phyloP scores from a whole-genome alignment of 2,888 invertebrate genomes.

The Gymnocheta viridis region DNA sequence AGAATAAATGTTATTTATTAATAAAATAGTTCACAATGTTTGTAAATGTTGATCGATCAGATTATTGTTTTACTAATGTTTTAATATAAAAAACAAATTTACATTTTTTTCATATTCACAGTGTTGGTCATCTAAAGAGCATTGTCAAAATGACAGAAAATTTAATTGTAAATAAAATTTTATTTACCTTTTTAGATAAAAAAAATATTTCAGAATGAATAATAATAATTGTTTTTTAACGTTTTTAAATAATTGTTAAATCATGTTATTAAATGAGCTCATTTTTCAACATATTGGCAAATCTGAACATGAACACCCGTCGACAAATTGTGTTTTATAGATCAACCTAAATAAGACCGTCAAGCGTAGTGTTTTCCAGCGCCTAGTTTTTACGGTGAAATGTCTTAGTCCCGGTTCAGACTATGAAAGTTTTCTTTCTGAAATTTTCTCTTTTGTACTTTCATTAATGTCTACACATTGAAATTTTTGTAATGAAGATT shows the following conservation, averaged over 20 bases:
- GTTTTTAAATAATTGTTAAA: background rate
- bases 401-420: too few species aligned
- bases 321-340: background rate
- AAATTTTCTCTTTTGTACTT: too few species aligned
- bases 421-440: too few species aligned
- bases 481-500: too few species aligned
- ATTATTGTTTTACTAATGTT: background rate
- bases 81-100: background rate
- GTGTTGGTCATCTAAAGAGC: conserved; percentile 38
- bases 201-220: background rate
- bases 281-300: too few species aligned
- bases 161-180: background rate
- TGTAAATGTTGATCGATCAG: conserved; percentile 3
- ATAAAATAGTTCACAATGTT: conserved; percentile 22
- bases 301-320: too few species aligned
- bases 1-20: background rate
- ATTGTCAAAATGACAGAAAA: background rate
- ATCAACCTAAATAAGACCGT: too few species aligned
- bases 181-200: background rate
- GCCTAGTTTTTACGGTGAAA: too few species aligned
- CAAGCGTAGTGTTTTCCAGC: too few species aligned
- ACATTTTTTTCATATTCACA: conserved; percentile 48
- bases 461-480: too few species aligned
- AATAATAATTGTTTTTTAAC: background rate
- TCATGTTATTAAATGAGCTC: background rate